Base-by-base conservation (phyloP, 1,140 invertebrate species). In the Tetramorium simillimum region DNA sequence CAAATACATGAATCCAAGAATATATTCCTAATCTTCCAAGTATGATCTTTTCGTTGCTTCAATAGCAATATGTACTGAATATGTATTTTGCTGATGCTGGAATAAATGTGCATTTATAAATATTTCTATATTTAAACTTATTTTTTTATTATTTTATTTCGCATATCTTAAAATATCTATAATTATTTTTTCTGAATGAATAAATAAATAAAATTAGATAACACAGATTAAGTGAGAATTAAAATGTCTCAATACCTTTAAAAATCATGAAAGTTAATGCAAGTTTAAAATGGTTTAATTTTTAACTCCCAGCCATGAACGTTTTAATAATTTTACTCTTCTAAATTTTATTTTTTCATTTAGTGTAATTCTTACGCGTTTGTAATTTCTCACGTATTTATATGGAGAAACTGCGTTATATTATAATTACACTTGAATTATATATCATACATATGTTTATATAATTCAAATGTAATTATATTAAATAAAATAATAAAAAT, bases 71-170 rank as follows among this genome's bases (percentile, higher is more conserved):
- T 80, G 28, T 80, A 80, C 3, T 80, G 33, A 80, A 67, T 14
- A 69, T 69, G 62, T 80, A 80, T 69, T 69, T 69, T 40, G 56
- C n/a, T 51, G 77, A 40, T 78, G 60, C 76, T 65, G 76, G 76
- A 80, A 80, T 80, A 80, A 80, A 80, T 80, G 46, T 80, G 62
- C 33, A 16, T 80, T 69, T 80, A 49, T 78, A 78, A 65, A 43
- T 60, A 76, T 43, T 28, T 37, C 14, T 46, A 49, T 28, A 24
- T 60, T 77, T 67, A n/a, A 51, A 51, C n/a, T 51, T 67, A 51
- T 67, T 78, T 65, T 63, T 80, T 14, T 7, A 62, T 67, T 43
- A 40, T 7, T 53, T 53, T 56, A 18, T 65, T 65, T 37, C 18
- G 33, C n/a, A 37, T 37, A 63, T 0, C 18, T 37, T 37, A n/a